Evolutionary conservation across 1,140 invertebrate genomes (phyloP).

Genomic region (Pseudomyrmex flavicornis): DNA sequence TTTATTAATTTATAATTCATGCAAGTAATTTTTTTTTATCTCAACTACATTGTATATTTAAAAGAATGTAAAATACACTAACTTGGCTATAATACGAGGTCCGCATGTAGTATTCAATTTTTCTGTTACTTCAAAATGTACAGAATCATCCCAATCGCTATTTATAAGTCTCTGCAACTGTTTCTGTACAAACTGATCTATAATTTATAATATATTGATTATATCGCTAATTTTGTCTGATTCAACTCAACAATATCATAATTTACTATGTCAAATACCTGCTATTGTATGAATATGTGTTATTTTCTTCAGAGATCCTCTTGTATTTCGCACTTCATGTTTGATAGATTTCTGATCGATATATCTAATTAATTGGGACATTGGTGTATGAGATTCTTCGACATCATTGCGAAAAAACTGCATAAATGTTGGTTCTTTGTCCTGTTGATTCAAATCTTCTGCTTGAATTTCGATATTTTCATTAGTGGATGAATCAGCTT

Average conservation of each 20-base stretch:
- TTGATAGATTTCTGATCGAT: background rate
- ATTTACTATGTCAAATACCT: conserved; percentile 44
- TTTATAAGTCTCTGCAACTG: conserved; percentile 71
- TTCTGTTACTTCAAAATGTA: conserved; percentile 71
- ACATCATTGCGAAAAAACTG: background rate
- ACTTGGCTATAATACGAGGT: conserved; percentile 69
- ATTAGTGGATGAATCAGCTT: too few species aligned
- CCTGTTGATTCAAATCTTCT: background rate
- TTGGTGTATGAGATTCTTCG: conserved; percentile 3
- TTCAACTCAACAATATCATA: background rate
- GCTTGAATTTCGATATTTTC: background rate
- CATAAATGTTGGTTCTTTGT: background rate
- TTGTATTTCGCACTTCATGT: background rate
- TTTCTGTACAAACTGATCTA: conserved; percentile 72
- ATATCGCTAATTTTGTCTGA: background rate
- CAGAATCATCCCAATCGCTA: conserved; percentile 70
- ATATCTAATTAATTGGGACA: background rate
- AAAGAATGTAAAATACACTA: background rate
- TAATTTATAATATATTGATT: conserved; percentile 55
- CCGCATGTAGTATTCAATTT: conserved; percentile 49
- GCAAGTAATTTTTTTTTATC: background rate
- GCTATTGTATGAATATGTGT: background rate
- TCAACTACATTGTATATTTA: background rate
- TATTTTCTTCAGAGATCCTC: background rate
- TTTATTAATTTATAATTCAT: too few species aligned